Evolutionary conservation across 1,140 invertebrate species (phyloP).

Genomic region (Ditylenchus dipsaci): DNA sequence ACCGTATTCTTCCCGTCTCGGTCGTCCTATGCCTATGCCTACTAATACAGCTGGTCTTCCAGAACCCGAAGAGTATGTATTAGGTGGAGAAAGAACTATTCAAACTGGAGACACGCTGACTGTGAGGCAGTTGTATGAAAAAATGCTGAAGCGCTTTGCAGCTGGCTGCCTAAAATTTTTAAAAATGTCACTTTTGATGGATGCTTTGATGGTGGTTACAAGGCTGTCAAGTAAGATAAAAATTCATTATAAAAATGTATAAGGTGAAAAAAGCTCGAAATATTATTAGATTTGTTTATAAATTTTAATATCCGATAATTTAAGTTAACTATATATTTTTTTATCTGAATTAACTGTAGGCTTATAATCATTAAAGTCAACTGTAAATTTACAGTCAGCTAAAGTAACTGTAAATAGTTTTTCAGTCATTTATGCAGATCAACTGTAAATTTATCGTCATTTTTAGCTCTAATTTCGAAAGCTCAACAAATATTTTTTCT

Average conservation of each 20-base stretch:
- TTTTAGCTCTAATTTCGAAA: not conserved
- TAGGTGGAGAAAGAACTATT: too few species aligned
- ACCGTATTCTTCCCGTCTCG: too few species aligned
- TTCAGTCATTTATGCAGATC: too few species aligned
- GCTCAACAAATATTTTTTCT: not conserved
- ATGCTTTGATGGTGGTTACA: slow-evolving; percentile 49
- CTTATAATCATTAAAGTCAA: too few species aligned
- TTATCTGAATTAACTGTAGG: too few species aligned
- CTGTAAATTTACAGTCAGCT: too few species aligned
- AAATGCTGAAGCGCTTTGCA: slow-evolving; percentile 50
- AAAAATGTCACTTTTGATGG: slow-evolving; percentile 42
- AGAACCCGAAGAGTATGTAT: too few species aligned
- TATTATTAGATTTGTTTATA: too few species aligned
- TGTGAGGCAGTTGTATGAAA: slow-evolving; percentile 50
- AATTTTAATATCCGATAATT: not conserved
- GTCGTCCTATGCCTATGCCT: too few species aligned
- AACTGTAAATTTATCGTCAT: too few species aligned
- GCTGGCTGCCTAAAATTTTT: slow-evolving; percentile 52
- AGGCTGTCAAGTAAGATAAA: slow-evolving; percentile 32
- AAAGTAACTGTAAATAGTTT: not conserved
- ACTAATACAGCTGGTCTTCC: too few species aligned
- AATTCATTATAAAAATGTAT: not conserved
- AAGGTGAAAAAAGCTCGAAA: too few species aligned
- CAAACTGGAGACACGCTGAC: slow-evolving; percentile 8
- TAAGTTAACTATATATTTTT: not conserved